Conservation (phyloP, 2,113 vertebrate species). For the Piaya cayana region DNA sequence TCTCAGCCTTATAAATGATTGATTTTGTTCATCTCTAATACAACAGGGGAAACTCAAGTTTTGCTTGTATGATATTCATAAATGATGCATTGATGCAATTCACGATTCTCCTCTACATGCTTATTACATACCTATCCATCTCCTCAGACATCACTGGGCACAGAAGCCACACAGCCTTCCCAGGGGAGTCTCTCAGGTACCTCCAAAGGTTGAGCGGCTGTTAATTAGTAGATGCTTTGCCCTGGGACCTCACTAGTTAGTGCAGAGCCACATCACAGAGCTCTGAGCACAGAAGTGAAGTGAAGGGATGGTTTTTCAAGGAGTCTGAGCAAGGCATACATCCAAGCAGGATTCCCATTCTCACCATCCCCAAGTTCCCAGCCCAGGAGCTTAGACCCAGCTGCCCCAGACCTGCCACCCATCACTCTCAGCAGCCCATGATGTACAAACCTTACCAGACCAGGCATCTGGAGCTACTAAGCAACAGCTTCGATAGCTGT, state of each 20-base stretch:
- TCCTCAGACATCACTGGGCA: background rate
- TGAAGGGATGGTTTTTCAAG: background rate
- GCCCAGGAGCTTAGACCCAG: accelerated
- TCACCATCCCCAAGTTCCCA: background rate
- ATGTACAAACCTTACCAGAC: background rate
- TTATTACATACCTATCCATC: background rate
- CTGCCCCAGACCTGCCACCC: background rate
- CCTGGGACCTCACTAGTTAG: background rate
- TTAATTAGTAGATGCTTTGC: background rate
- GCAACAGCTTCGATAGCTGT: too few relatives aligned
- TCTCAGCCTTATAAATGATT: background rate
- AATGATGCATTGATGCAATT: background rate
- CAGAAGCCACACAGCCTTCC: background rate
- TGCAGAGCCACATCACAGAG: background rate
- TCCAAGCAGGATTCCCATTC: background rate
- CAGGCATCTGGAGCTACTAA: too few relatives aligned
- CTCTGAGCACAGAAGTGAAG: background rate
- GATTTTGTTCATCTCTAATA: background rate
- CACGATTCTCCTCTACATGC: background rate
- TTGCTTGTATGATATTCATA: background rate
- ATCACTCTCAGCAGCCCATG: accelerated
- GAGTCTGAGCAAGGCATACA: background rate
- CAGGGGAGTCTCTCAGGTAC: background rate
- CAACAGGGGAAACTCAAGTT: background rate
- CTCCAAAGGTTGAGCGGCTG: background rate